Base-by-base conservation (phyloP, 2,888 invertebrate species). In the Leptopterna dolabrata region DNA sequence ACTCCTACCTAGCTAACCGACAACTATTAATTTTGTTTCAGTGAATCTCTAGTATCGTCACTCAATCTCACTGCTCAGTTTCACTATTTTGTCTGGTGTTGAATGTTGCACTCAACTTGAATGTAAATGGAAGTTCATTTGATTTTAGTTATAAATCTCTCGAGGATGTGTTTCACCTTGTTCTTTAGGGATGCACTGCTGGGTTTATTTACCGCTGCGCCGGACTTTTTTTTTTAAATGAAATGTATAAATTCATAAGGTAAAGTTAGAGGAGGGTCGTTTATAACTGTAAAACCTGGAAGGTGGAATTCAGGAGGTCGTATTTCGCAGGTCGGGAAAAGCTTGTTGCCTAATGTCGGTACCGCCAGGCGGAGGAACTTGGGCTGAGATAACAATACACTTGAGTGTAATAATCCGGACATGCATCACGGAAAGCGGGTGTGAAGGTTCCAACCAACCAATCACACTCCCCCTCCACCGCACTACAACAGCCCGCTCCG, bases 381-480 rank as follows among this genome's bases (percentile, higher is more conserved):
- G 73, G 24, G 43, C n/a, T 43, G 70, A 85, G 73, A 85, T 76
- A 85, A 85, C 85, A 85, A 73, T 85, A 85, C 85, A 76, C 85
- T 85, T 85, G 85, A 85, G 85, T 85, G 85, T 73, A 85, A 85
- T 85, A 85, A 85, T 85, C 85, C 76, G 73, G 85, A 85, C 85
- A 85, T 85, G 76, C 85, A 85, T 85, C 85, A 85, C 73, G 85
- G 73, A 24, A 24, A 85, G 83, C 81, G 70, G 43, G 29, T 19
- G 85, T 73, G 73, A 73, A 85, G 47, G 85, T 73, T 85, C n/a
- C 47, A 85, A 27, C 73, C 85, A 45, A 85, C 85, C 85, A 85
- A 85, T 85, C 85, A 85, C 76, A 55, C 24, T 2, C 85, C 76
- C 85, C 11, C 78, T 41, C 78, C 27, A 45, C 16, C 29, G 4